phyloP scores from a whole-genome alignment of 1,140 invertebrate species.

The Formica exsecta region DNA sequence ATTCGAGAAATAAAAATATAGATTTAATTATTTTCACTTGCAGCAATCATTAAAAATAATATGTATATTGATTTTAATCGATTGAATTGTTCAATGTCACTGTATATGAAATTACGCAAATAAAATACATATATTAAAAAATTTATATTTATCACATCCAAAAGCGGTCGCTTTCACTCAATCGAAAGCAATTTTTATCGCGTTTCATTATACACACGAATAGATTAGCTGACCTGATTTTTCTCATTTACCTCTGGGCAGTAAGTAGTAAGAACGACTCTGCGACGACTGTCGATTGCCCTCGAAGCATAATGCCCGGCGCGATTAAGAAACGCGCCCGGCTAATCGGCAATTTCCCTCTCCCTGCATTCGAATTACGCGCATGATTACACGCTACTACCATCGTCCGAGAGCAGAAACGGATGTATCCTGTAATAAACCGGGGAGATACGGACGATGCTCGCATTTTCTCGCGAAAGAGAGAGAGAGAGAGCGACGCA shows the following conservation, averaged over 20 bases:
- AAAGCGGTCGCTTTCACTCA: background rate
- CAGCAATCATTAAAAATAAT: background rate
- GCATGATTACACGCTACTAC: slow-evolving; percentile 78
- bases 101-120: background rate
- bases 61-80: background rate
- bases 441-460: slow-evolving; percentile 43
- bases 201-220: background rate
- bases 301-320: slow-evolving; percentile 58
- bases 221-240: slow-evolving; percentile 34
- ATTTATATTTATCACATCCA: background rate
- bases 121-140: background rate
- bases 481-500: slow-evolving; percentile 43
- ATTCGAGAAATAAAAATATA: background rate
- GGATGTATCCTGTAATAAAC: slow-evolving; percentile 81
- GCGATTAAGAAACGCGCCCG: slow-evolving; percentile 76
- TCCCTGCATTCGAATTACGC: slow-evolving; percentile 80
- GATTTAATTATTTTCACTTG: background rate
- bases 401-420: slow-evolving; percentile 74
- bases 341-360: slow-evolving; percentile 80
- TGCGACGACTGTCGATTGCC: slow-evolving; percentile 38
- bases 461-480: slow-evolving; percentile 54
- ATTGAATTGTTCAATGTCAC: background rate
- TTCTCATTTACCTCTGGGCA: slow-evolving; percentile 38
- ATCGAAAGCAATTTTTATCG: slow-evolving; percentile 25
- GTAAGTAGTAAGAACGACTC: slow-evolving; percentile 13